phyloP scores from a whole-genome alignment of 1,140 invertebrate species.

The Ectropis grisescens region DNA sequence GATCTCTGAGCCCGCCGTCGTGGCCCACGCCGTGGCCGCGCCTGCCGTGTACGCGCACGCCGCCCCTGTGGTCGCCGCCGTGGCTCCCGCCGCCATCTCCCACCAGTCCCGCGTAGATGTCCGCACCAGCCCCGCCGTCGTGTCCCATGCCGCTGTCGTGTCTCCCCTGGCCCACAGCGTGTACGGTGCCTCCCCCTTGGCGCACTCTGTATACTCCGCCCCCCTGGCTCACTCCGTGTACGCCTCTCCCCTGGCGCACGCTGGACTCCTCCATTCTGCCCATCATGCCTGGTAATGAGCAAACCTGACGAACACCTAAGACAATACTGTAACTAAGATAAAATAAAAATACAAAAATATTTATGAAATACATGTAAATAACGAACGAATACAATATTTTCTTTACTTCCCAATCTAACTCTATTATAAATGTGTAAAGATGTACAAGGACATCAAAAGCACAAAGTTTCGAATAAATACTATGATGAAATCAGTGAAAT shows the following conservation, averaged over 20 bases:
- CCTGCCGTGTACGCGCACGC: conserved; percentile 17
- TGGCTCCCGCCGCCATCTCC: conserved; percentile 35
- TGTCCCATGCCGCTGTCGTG: conserved; percentile 16
- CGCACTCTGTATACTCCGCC: conserved; percentile 14
- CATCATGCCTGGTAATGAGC: conserved; percentile 37
- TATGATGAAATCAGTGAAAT: no score
- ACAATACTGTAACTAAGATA: conserved; percentile 20
- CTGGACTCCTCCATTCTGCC: conserved; percentile 15
- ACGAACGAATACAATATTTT: conserved; percentile 4
- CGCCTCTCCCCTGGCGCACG: conserved; percentile 21
- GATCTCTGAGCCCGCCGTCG: conserved; percentile 29
- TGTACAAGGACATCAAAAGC: no score
- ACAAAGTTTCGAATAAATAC: no score
- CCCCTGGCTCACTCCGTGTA: conserved; percentile 11
- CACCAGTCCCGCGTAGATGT: conserved; percentile 52
- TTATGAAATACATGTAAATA: conserved; percentile 21
- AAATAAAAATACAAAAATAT: conserved; percentile 21
- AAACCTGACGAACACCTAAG: conserved; percentile 38
- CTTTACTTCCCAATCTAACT: no score
- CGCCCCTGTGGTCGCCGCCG: conserved; percentile 9
- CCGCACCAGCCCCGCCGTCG: conserved; percentile 36
- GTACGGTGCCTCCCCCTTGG: conserved; percentile 11
- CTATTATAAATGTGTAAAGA: no score
- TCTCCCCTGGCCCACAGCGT: conserved; percentile 23
- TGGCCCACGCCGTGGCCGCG: conserved; percentile 23